A percentile compares a stretch with the other conserved stretches of the same genome.
Conservation (phyloP, 2,797 vertebrate species). For the Echeneis naucrates region DNA sequence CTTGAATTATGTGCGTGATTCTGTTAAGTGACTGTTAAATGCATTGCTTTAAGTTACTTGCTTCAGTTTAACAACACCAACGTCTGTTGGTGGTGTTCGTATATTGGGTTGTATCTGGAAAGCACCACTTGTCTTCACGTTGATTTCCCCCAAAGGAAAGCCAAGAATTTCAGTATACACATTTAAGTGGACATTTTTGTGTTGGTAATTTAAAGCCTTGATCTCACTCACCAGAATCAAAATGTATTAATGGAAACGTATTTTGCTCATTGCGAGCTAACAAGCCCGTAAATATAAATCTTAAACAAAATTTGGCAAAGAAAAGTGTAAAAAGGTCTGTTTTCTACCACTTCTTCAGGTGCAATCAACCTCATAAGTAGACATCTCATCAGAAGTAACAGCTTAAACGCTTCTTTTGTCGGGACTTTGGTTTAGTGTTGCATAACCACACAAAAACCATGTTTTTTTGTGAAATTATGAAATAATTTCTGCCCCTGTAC, state of each 20-base stretch:
- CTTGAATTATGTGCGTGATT: background rate
- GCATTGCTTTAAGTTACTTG: background rate
- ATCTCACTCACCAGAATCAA: too few relatives aligned
- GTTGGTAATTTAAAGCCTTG: too few relatives aligned
- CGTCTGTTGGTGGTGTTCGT: background rate
- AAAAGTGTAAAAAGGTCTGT: background rate
- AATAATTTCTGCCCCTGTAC: constrained; percentile 12
- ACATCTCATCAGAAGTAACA: too few relatives aligned
- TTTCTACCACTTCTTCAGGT: background rate
- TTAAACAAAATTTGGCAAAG: too few relatives aligned
- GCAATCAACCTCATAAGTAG: too few relatives aligned
- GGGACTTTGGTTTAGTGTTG: constrained; percentile 5
- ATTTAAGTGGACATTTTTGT: background rate
- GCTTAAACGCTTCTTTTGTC: background rate
- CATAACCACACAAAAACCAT: background rate
- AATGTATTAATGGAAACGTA: too few relatives aligned
- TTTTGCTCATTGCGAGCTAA: background rate
- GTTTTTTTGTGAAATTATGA: constrained; percentile 17
- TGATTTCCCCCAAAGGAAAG: too few relatives aligned
- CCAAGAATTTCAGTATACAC: too few relatives aligned
- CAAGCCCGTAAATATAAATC: background rate
- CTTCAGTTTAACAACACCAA: too few relatives aligned
- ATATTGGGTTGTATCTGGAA: background rate
- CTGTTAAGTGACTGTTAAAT: background rate
- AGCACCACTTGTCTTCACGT: too few relatives aligned